Evolutionary conservation across 2,797 vertebrate species (phyloP).

Genomic region (Acanthiza pusilla): DNA sequence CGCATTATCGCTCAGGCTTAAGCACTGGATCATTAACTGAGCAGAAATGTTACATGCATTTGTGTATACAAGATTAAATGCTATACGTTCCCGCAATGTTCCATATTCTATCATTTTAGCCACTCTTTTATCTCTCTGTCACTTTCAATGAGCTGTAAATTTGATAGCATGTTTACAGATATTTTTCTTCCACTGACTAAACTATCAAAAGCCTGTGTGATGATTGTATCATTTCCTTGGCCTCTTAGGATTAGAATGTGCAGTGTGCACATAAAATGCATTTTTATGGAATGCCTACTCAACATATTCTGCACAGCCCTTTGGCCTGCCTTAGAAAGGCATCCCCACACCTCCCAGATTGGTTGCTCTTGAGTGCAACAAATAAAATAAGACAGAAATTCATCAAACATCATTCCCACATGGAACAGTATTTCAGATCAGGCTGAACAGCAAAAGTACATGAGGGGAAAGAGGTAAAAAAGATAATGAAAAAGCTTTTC

Average conservation of each 20-base stretch:
- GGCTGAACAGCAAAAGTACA: not conserved
- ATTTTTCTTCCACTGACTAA: conserved; percentile 38
- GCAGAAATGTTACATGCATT: conserved; percentile 10
- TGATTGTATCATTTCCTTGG: not conserved
- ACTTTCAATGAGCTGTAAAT: conserved; percentile 54
- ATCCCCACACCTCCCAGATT: not conserved
- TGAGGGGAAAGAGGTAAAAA: not conserved
- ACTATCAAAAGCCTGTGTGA: not conserved
- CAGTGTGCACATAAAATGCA: not conserved
- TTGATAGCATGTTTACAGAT: conserved; percentile 42
- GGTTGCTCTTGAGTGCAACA: not conserved
- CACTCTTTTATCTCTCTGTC: not conserved
- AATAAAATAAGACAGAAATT: not conserved
- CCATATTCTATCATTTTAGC: not conserved
- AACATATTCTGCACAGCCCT: not conserved
- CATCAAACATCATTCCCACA: not conserved
- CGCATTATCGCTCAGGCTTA: not conserved
- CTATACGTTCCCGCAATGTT: not conserved
- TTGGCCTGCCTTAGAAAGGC: not conserved
- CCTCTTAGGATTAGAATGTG: not conserved
- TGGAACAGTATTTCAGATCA: not conserved
- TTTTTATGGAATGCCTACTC: not conserved
- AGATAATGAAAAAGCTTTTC: not conserved
- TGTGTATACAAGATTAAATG: conserved; percentile 24
- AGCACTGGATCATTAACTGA: conserved; percentile 14